These are phyloP conservation scores for Dinothrombium tinctorium DNA, from an alignment of 1,140 invertebrate species.

Conservation along the genomic window DNA sequence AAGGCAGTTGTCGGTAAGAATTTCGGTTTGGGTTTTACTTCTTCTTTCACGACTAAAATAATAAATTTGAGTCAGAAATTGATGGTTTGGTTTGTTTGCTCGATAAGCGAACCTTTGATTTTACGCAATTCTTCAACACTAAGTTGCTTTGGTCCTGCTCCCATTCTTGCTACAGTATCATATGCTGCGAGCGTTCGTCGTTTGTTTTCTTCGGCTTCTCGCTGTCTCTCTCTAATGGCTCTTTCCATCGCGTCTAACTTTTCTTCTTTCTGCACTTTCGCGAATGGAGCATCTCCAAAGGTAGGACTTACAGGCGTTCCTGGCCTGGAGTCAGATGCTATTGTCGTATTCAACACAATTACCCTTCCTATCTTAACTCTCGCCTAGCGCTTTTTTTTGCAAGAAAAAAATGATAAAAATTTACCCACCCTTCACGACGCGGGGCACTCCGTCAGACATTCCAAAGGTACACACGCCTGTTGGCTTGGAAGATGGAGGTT, in stretches of 20 bases:
- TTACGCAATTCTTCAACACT: too few relatives aligned
- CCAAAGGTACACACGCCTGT: too few relatives aligned
- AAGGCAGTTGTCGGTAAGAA: too few relatives aligned
- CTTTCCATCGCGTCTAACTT: slow-evolving; percentile 16
- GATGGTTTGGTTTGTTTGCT: not conserved
- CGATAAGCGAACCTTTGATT: not conserved
- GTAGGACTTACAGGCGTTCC: slow-evolving; percentile 4
- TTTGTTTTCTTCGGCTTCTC: slow-evolving; percentile 14
- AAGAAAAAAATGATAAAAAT: not conserved
- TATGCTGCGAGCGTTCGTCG: slow-evolving; percentile 15
- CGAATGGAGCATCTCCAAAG: not conserved
- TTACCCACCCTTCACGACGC: too few relatives aligned
- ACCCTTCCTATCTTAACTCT: not conserved
- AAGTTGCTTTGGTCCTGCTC: slow-evolving; percentile 13
- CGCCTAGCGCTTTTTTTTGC: too few relatives aligned
- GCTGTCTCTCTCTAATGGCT: slow-evolving; percentile 13
- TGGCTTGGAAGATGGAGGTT: too few relatives aligned
- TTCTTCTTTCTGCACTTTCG: not conserved
- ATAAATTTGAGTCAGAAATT: not conserved
- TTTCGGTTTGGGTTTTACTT: too few relatives aligned
- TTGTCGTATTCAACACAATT: too few relatives aligned
- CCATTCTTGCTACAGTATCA: slow-evolving; percentile 15
- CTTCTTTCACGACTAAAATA: too few relatives aligned
- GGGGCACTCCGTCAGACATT: too few relatives aligned
- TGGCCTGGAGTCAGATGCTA: slow-evolving; percentile 3